Evolutionary conservation across 2,888 invertebrate species (phyloP).

Genomic region (Xylota segnis): DNA sequence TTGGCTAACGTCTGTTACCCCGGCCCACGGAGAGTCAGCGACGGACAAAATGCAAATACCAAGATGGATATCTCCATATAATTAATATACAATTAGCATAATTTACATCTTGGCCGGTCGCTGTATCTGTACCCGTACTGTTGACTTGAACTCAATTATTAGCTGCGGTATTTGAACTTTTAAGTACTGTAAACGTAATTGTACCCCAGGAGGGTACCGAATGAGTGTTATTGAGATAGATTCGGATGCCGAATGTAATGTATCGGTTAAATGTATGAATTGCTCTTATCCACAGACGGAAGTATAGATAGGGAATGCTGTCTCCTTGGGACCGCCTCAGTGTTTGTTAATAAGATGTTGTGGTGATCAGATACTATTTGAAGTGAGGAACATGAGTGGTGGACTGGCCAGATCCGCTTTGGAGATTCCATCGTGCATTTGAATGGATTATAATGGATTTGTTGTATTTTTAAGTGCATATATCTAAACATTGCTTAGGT

Average conservation of each 20-base stretch:
- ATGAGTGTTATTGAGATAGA: conserved; percentile 14
- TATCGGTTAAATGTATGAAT: conserved; percentile 20
- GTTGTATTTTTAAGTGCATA: background rate
- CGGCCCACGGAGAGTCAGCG: conserved; percentile 21
- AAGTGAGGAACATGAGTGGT: conserved; percentile 17
- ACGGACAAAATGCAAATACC: conserved; percentile 60
- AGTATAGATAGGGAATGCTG: conserved; percentile 9
- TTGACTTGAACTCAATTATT: conserved; percentile 50
- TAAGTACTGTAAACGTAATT: conserved; percentile 40
- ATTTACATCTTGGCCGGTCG: conserved; percentile 51
- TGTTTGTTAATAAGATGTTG: background rate
- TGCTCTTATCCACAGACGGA: conserved; percentile 21
- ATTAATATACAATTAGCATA: conserved; percentile 76
- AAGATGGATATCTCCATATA: conserved; percentile 69
- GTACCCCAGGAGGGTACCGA: background rate
- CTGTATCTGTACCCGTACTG: conserved; percentile 27
- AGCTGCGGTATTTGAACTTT: conserved; percentile 56
- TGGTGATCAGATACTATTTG: conserved; percentile 7
- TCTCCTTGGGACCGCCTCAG: conserved; percentile 14
- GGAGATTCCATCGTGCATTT: conserved; percentile 37
- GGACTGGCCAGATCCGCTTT: conserved; percentile 15
- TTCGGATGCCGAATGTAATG: background rate
- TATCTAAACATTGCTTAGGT: too few relatives aligned
- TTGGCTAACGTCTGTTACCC: conserved; percentile 51
- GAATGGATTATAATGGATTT: background rate